Evolutionary conservation across 2,797 vertebrate species (phyloP), one percentile per base, ranked within the genome.

Genomic region (Cuculus canorus): DNA sequence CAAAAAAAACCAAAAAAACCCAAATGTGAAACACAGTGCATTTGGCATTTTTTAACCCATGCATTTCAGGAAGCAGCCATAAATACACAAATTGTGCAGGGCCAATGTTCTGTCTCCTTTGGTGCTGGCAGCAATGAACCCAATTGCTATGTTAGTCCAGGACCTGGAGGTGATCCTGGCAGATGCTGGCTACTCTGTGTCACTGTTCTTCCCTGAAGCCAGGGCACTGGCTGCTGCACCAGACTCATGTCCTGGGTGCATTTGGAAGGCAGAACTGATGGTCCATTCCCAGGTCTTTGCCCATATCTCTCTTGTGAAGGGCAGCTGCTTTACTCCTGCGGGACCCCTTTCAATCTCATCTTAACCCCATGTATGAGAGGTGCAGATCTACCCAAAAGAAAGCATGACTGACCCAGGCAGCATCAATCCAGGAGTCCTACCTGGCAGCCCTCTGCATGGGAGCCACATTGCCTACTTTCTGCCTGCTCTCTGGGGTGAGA

Each of bases 351-450:
- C 10, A 21, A 45, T 8, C 7, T 12, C 13, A 27, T 0, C 27
- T 39, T 61, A 2, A 7, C 10, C 19, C 4, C 24, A 11, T 17
- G 48, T 9, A 19, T 30, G 56, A 21, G 16, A 33, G 30, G 22
- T n/a, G 19, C 37, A 19, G 48, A 50, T 41, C 48, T 33, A 32
- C 54, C 13, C 48, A 0, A 78, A 41, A 53, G 7, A 53, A 37
- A 64, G 37, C 0, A 0, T 27, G 32, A 8, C 60, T 64, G 19
- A 19, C 4, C 3, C 16, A 50, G 32, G 30, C 54, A 35, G 39
- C 22, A 28, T 32, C 1, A 0, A 12, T 23, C 43, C 27, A 37
- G 47, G 41, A 56, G 33, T 16, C 33, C 13, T 15, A 32, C 16
- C 14, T 27, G 27, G 43, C 17, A 24, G 6, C 25, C 30, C 30